A percentile compares a stretch with the other conserved stretches of the same genome.
phyloP scores from a whole-genome alignment of 2,797 vertebrate species.

The Austrolebias charrua region DNA sequence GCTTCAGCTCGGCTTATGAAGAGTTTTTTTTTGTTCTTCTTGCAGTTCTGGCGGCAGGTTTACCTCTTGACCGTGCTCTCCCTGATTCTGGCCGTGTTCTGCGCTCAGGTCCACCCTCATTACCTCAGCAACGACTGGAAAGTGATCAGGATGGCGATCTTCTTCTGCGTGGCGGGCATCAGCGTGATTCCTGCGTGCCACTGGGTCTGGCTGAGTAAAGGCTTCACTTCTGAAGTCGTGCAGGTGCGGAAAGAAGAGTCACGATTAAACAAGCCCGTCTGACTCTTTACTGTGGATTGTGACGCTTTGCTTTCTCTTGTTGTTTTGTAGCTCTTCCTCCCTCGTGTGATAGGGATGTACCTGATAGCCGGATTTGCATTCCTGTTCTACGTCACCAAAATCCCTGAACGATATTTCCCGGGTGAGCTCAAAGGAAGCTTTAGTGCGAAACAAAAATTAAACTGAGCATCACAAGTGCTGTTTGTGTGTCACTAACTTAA shows the following conservation, averaged over 20 bases:
- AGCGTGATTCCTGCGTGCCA: conserved; percentile 92
- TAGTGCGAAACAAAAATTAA: not conserved
- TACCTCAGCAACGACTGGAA: conserved; percentile 97
- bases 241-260: conserved; percentile 76
- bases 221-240: conserved; percentile 85
- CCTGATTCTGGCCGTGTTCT: conserved; percentile 94
- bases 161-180: conserved; percentile 90
- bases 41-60: conserved; percentile 94
- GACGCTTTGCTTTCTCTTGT: not conserved
- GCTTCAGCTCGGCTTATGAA: not conserved
- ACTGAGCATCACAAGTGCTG: not conserved
- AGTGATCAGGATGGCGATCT: conserved; percentile 86
- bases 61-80: conserved; percentile 93
- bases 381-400: conserved; percentile 96
- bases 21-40: not conserved
- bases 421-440: conserved; percentile 75
- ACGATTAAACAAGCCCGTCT: not conserved
- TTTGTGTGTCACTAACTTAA: too few relatives aligned
- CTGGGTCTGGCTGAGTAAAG: conserved; percentile 95
- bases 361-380: conserved; percentile 92
- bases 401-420: conserved; percentile 97
- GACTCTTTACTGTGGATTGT: not conserved
- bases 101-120: conserved; percentile 93
- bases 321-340: conserved; percentile 88
- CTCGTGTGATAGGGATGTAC: conserved; percentile 94